Base-by-base conservation (phyloP, 2,113 vertebrate genomes). In the Drymodes brunneopygia region DNA sequence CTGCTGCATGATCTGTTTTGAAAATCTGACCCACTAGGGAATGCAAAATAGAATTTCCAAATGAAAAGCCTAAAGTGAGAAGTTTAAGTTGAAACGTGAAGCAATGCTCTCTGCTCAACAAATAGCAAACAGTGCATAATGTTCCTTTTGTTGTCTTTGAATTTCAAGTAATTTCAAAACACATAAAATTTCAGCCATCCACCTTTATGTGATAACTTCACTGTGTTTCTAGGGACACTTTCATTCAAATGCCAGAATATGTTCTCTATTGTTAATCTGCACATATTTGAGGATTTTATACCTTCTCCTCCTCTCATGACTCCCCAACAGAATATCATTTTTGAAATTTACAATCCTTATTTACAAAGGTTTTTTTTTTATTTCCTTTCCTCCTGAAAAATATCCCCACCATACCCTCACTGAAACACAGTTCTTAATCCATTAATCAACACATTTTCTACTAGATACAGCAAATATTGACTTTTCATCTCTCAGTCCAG, bases 391-490 rank as follows among this genome's bases (percentile, higher is more conserved):
- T 95, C 21, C 21, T 65, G 29, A 35, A 44, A 47, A 73, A 61
- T 38, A 50, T 11, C 10, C 14, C 7, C 6, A 18, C 4, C 6
- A 28, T 54, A 1, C 10, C 8, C 7, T 54, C 22, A 57, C 1
- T 80, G 66, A 71, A 82, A 62, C 17, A 50, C 10, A 31, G 24
- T 60, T 79, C 22, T 71, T 47, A 73, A 80, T 74, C 17, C 22
- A 42, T 79, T 93, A 25, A 48, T 67, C 45, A 53, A 17, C 8
- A 5, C 19, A 31, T 69, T 81, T 84, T 22, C 23, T 69, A 38
- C 10, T 94, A 70, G 28, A 36, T 69, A 23, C 12, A 86, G 25
- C 23, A 86, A 22, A 60, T 91, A 53, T 7, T 86, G 20, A 58
- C 27, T 94, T 86, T 64, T 28, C 13, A 31, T 61, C 9, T 84